Evolutionary conservation across 2,888 invertebrate genomes (phyloP), one percentile per base, ranked within the genome.

Genomic region (Nebria brevicollis): DNA sequence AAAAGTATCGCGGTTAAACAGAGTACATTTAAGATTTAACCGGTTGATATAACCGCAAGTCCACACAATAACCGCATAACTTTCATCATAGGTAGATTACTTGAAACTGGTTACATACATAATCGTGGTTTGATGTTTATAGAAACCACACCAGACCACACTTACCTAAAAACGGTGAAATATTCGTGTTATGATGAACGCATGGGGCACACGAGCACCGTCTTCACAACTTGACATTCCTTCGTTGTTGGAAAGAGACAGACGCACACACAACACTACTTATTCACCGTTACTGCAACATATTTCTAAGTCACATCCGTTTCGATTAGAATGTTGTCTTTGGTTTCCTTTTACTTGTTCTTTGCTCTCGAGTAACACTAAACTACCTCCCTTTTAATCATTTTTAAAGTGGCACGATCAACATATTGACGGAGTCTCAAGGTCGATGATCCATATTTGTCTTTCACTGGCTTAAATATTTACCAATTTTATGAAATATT

Each of bases 291-390:
- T 70, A 70, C n/a, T 26, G 34, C 70, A 70, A 34, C 70, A 70
- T 70, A 70, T 70, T 70, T 70, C 70, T 70, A 34, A 26, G 70
- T 70, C 25, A 70, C 70, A 70, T 70, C 70, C 70, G 70, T 70
- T 34, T 70, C 70, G 70, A 70, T 70, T 70, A 70, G 70, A 70
- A 70, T 70, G 70, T 70, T 54, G 54, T 54, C 54, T 54, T 54
- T 54, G 54, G 54, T 8, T 54, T 54, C 54, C 54, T 54, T 54
- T 54, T 54, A 54, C 54, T 54, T 54, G 54, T 13, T 54, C 13
- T 11, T 54, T 54, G 54, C 54, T 54, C 54, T 54, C 54, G 54
- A 54, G 54, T 54, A 54, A 54, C 13, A 54, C 54, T 54, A 54
- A 54, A 54, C 54, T 54, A 54, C 54, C 54, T 13, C 54, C 54